Base-by-base conservation (phyloP, 2,888 invertebrate genomes). In the Ophraella communa region DNA sequence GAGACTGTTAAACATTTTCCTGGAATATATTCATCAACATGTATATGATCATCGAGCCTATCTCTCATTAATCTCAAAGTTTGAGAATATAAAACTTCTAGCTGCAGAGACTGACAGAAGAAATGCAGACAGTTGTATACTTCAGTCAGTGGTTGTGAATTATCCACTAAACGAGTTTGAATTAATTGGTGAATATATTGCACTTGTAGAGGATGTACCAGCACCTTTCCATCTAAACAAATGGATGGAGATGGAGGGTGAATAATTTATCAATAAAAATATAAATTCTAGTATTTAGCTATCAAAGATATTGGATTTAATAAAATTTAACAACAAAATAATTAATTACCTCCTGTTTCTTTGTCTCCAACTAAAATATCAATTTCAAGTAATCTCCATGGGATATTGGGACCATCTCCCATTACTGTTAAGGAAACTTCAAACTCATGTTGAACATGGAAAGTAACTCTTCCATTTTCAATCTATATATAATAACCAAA, bases 351-450 rank as follows among this genome's bases (percentile, higher is more conserved):
- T 77, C 97, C 96, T 58, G 96, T 97, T 84, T 98, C 98, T 81
- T 92, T 93, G 78, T 99, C 98, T 80, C 97, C 96, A 2, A 99
- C 98, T 11, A 99, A 85, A 76, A 99, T 92, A 75, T 96, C 94
- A 72, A 99, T 93, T 80, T 97, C 96, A 64, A 99, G 85, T 57
- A 99, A 85, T 55, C 96, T 88, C 98, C 99, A 99, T 0, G 98
- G 97, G 61, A 96, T 90, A 79, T 89, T 91, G 0, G 92, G 90
- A 3, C 92, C 93, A 82, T 99, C 98, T 1, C 98, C 98, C 93
- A 99, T 95, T 8, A 99, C 91, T 2, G 98, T 99, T 64, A 99
- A 84, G 0, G 96, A 93, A 10, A 96, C 97, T 81, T 95, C 94
- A 83, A 98, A 98, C 81, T 98, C 98, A 82, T 97, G 93, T 68